Conservation (phyloP, 2,797 vertebrate species). For the Sebastes hopkinsi region DNA sequence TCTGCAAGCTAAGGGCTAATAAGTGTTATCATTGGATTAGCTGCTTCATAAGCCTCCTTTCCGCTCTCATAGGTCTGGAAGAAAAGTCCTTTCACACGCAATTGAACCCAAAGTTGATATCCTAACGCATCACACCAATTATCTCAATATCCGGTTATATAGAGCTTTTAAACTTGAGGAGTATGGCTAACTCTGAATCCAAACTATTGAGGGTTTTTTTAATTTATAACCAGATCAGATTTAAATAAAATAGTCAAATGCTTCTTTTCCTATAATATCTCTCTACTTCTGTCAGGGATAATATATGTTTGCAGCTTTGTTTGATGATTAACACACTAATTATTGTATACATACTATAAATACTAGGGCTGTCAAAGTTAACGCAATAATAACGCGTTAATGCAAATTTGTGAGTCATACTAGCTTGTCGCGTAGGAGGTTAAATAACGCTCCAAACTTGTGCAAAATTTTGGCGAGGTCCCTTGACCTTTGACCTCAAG, state of each 20-base stretch:
- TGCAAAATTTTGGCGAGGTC: too few relatives aligned
- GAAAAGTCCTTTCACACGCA: conserved; percentile 69
- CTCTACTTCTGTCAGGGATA: neutral
- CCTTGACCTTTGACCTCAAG: too few relatives aligned
- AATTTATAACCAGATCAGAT: neutral
- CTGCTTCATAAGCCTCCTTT: conserved; percentile 67
- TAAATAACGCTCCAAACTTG: too few relatives aligned
- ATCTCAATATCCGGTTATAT: conserved; percentile 51
- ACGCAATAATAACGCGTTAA: too few relatives aligned
- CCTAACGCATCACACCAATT: conserved; percentile 39
- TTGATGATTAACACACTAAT: neutral
- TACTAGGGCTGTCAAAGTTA: too few relatives aligned
- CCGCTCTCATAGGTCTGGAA: conserved; percentile 64
- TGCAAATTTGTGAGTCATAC: too few relatives aligned
- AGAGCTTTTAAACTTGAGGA: conserved; percentile 30
- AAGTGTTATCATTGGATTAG: conserved; percentile 74
- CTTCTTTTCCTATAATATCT: neutral
- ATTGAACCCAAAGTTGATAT: conserved; percentile 69
- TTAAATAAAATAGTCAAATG: neutral
- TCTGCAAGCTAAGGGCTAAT: conserved; percentile 60
- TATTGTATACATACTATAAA: neutral
- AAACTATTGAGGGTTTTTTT: neutral
- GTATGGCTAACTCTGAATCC: neutral
- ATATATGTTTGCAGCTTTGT: neutral
- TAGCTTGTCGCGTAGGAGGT: too few relatives aligned